A percentile compares a stretch with the other conserved stretches of the same genome.
These are phyloP conservation scores for Myiopsitta monachus DNA, from an alignment of 2,113 vertebrate species.

Conservation along the genomic window DNA sequence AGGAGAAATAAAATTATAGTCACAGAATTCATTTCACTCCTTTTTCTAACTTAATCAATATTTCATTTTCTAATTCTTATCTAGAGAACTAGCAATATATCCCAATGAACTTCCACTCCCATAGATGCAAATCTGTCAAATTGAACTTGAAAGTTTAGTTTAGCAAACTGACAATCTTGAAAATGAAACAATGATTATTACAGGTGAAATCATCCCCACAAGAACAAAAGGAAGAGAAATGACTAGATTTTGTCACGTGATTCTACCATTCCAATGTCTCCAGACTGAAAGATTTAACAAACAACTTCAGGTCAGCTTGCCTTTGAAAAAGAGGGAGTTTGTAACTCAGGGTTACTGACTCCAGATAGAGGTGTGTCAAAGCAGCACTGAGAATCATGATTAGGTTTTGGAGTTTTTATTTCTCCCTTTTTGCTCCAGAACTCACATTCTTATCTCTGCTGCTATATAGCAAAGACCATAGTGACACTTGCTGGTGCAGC, in stretches of 20 bases:
- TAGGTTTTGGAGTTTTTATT: background rate
- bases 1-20: conserved; percentile 23
- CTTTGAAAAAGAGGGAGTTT: background rate
- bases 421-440: background rate
- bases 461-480: conserved; percentile 27
- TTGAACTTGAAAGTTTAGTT: background rate
- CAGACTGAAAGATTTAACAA: background rate
- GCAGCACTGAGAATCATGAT: background rate
- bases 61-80: background rate
- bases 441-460: background rate
- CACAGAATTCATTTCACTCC: background rate
- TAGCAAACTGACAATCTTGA: background rate
- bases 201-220: background rate
- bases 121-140: background rate
- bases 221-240: background rate
- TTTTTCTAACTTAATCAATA: conserved; percentile 22
- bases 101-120: background rate
- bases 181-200: background rate
- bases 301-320: background rate
- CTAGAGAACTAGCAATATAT: background rate
- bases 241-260: background rate
- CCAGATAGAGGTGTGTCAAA: background rate
- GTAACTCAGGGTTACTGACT: background rate
- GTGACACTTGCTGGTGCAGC: conserved; percentile 53
- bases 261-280: background rate